Percentiles rank a stretch among this genome's conserved stretches.
Evolutionary conservation across 2,113 vertebrate genomes (phyloP).

Genomic region (Malurus alboscapulatus): DNA sequence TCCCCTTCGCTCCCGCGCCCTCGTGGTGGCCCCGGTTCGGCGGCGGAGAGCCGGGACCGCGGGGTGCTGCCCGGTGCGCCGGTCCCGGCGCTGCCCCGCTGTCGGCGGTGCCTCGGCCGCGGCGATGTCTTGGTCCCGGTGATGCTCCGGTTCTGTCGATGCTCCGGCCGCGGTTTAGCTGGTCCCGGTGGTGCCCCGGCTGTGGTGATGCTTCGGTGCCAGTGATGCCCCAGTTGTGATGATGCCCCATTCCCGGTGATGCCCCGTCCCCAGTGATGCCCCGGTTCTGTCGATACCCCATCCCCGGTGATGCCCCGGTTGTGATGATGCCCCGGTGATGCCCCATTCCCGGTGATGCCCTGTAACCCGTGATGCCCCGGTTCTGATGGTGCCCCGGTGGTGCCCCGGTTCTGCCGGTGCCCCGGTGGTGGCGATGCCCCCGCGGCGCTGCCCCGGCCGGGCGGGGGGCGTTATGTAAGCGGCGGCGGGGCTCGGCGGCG

Average conservation of each 20-base stretch:
- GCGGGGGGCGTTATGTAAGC: not conserved
- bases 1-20: too few relatives aligned
- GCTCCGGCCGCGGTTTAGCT: too few relatives aligned
- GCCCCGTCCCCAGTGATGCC: too few relatives aligned
- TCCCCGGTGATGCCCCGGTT: rapidly evolving
- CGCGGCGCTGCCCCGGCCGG: not conserved
- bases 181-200: rapidly evolving
- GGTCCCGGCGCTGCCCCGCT: rapidly evolving
- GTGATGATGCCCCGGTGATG: not conserved
- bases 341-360: rapidly evolving
- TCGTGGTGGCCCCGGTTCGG: not conserved
- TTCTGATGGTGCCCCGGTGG: rapidly evolving
- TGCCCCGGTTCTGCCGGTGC: not conserved
- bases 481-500: not conserved
- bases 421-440: not conserved
- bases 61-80: not conserved
- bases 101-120: too few relatives aligned
- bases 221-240: too few relatives aligned
- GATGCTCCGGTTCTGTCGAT: rapidly evolving
- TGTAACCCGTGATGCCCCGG: rapidly evolving
- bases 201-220: too few relatives aligned
- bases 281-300: rapidly evolving
- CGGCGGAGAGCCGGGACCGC: not conserved
- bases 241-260: not conserved
- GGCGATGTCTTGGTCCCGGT: rapidly evolving